phyloP scores from a whole-genome alignment of 2,888 invertebrate genomes.

The Ischnus inquisitorius region DNA sequence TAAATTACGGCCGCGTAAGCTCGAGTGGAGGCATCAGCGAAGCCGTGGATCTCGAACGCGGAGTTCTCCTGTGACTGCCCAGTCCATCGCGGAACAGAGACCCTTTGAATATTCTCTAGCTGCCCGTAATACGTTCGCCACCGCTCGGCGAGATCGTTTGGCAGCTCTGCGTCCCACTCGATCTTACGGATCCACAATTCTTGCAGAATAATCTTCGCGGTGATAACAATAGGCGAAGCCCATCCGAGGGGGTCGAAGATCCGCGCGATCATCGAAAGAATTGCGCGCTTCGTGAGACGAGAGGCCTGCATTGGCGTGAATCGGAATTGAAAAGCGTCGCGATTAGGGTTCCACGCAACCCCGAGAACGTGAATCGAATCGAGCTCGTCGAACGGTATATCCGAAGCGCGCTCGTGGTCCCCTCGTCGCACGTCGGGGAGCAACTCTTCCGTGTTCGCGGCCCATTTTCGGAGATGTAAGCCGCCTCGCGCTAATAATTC shows the following conservation, averaged over 20 bases:
- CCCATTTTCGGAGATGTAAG: conserved; percentile 37
- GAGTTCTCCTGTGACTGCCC: too few relatives aligned
- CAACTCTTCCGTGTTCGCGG: background rate
- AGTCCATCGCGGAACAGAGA: too few relatives aligned
- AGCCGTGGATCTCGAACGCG: too few relatives aligned
- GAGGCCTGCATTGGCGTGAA: too few relatives aligned
- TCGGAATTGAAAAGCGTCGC: too few relatives aligned
- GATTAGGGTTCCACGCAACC: background rate
- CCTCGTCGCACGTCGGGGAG: background rate
- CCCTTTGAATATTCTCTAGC: background rate
- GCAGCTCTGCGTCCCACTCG: too few relatives aligned
- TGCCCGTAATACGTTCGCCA: conserved; percentile 4
- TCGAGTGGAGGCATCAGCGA: too few relatives aligned
- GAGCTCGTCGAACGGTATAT: background rate
- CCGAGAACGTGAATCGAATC: conserved; percentile 22
- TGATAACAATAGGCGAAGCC: too few relatives aligned
- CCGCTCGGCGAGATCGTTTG: background rate
- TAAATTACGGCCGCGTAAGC: too few relatives aligned
- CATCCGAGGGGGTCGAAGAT: background rate
- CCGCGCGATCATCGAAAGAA: conserved; percentile 4
- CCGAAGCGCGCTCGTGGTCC: conserved; percentile 3
- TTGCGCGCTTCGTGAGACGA: background rate
- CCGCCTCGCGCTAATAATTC: conserved; percentile 1
- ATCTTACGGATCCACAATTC: too few relatives aligned
- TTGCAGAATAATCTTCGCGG: too few relatives aligned